Evolutionary conservation across 1,140 invertebrate genomes (phyloP), one percentile per base, ranked within the genome.

Genomic region (Steinernema feltiae): DNA sequence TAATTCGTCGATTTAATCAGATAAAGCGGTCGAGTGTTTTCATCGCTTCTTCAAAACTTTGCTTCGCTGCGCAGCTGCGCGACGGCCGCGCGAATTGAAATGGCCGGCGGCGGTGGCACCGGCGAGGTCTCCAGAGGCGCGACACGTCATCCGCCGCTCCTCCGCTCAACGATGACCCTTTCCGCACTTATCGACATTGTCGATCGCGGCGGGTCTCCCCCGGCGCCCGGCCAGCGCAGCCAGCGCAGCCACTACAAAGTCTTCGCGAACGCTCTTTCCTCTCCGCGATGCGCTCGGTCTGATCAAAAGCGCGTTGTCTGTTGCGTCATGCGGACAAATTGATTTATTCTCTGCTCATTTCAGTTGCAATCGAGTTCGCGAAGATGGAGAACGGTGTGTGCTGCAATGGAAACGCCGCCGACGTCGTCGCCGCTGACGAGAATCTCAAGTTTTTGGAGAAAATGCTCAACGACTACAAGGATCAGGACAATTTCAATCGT

Each of bases 401-500:
- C 24, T 21, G 3, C 53, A 41, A 41, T 41, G 35, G 35, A 7
- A 7, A 18, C 35, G 35, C 35, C 35, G 18, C 35, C 7, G 35
- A 7, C 35, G 35, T 18, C 35, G 35, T 18, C 35, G 35, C 7
- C 53, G 53, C 2, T 27, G 53, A 12, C 53, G 53, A 63, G 53
- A 63, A 63, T 27, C 24, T 63, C 12, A 21, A 7, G 15, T 63
- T 63, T 27, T 27, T 63, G 24, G 3, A 12, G 53, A 63, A 63
- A 21, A 63, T 63, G 53, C 12, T 63, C 24, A 21, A 63, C 53
- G 53, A 63, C 24, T 63, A 63, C 53, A 63, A 63, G 53, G 53
- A 3, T 12, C 53, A 63, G 48, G 24, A 27, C 18, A 76, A 79
- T 41, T 79, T 79, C 69, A 78, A 78, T 73, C 77, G 77, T 0